phyloP scores from a whole-genome alignment of 1,140 invertebrate species.

The Thaumetopoea pityocampa region DNA sequence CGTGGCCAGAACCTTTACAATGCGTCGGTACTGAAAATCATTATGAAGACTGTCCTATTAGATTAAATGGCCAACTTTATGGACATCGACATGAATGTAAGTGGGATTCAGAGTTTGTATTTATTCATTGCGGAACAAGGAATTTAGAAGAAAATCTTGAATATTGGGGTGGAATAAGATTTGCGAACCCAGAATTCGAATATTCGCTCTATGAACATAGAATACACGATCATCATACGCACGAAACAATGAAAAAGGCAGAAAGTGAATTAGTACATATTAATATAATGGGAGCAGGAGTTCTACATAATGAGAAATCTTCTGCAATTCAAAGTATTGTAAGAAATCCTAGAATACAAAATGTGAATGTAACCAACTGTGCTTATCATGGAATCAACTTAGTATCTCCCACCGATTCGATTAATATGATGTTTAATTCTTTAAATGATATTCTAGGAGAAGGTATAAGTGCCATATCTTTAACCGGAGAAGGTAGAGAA shows the following conservation, averaged over 20 bases:
- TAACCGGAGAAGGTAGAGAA: constrained; percentile 95
- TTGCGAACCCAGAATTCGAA: constrained; percentile 93
- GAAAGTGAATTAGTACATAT: constrained; percentile 90
- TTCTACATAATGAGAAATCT: constrained; percentile 96
- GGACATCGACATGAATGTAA: constrained; percentile 89
- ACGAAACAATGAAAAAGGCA: constrained; percentile 79
- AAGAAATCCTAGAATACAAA: constrained; percentile 88
- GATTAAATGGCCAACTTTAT: constrained; percentile 92
- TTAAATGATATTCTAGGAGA: constrained; percentile 91
- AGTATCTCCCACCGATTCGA: constrained; percentile 89
- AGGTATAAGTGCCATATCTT: constrained; percentile 90
- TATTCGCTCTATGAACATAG: constrained; percentile 88
- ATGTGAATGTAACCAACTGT: constrained; percentile 89
- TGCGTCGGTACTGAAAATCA: constrained; percentile 89
- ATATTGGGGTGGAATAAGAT: constrained; percentile 98
- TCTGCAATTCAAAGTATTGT: constrained; percentile 93
- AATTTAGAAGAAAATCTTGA: constrained; percentile 82
- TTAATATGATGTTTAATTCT: constrained; percentile 82
- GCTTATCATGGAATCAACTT: constrained; percentile 95
- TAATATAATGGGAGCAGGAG: constrained; percentile 95
- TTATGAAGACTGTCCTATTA: constrained; percentile 91
- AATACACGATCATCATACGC: constrained; percentile 87
- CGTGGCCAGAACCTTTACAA: constrained; percentile 95
- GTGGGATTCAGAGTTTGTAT: constrained; percentile 94
- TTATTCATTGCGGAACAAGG: constrained; percentile 92